phyloP scores from a whole-genome alignment of 2,113 vertebrate genomes.

The Mobula hypostoma region DNA sequence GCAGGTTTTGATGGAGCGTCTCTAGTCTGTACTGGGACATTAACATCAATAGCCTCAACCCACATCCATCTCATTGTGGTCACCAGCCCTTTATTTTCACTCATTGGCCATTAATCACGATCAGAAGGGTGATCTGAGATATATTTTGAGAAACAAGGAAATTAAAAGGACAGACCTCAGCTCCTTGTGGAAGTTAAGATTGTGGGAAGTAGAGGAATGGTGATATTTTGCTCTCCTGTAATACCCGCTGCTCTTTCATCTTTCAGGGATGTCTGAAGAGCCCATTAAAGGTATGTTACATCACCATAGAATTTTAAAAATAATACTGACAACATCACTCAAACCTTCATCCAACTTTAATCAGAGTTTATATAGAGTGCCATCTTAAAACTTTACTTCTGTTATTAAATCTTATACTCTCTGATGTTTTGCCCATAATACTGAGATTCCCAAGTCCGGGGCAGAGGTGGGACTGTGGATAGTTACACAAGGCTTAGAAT shows the following conservation, averaged over 20 bases:
- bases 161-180: background rate
- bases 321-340: background rate
- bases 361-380: no score
- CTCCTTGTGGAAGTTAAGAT: background rate
- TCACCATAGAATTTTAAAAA: background rate
- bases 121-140: background rate
- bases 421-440: no score
- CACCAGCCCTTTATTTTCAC: conserved; percentile 7
- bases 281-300: background rate
- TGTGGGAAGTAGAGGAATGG: no score
- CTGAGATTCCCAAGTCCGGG: no score
- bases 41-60: background rate
- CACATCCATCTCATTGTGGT: background rate
- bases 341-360: no score
- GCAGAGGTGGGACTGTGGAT: background rate
- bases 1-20: background rate
- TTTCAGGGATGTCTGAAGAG: background rate
- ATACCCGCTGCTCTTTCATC: no score
- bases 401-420: no score
- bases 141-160: conserved; percentile 19
- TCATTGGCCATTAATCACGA: background rate
- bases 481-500: background rate
- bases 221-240: background rate
- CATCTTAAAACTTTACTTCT: no score
- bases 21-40: background rate